A percentile compares a stretch with the other conserved stretches of the same genome.
These are phyloP conservation scores for Xiphophorus maculatus DNA, from an alignment of 2,113 vertebrate genomes.

Conservation along the genomic window DNA sequence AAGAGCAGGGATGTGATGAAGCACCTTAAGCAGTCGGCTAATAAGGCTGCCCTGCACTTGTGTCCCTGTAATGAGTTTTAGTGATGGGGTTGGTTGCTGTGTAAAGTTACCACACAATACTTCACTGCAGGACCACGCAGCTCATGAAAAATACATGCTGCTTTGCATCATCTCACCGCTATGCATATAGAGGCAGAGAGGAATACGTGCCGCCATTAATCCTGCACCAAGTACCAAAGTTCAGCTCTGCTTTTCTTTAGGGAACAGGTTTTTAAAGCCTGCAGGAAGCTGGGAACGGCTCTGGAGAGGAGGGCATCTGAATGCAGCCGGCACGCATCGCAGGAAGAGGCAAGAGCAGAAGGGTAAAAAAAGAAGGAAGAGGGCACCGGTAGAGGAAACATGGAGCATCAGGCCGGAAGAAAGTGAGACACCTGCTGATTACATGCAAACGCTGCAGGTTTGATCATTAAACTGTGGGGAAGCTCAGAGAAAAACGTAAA, in stretches of 20 bases:
- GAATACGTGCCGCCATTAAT: slow-evolving; percentile 17
- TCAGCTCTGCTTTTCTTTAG: slow-evolving; percentile 36
- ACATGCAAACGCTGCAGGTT: slow-evolving; percentile 42
- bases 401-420: slow-evolving; percentile 11
- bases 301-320: slow-evolving; percentile 33
- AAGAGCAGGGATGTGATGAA: too few species aligned
- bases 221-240: slow-evolving; percentile 34
- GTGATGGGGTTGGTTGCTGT: not conserved
- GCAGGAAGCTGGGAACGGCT: slow-evolving; percentile 31
- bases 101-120: not conserved
- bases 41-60: not conserved
- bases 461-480: slow-evolving; percentile 3
- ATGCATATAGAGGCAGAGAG: not conserved
- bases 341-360: slow-evolving; percentile 5
- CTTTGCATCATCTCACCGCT: not conserved
- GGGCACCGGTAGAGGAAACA: not conserved
- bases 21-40: not conserved
- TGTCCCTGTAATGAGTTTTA: slow-evolving; percentile 3
- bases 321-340: slow-evolving; percentile 48
- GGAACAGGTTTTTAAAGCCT: slow-evolving; percentile 41
- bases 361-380: not conserved
- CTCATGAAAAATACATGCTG: slow-evolving; percentile 31
- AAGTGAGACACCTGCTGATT: slow-evolving; percentile 63
- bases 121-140: not conserved
- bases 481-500: not conserved